Evolutionary conservation across 2,113 vertebrate species (phyloP).

Genomic region (Entosphenus tridentatus): DNA sequence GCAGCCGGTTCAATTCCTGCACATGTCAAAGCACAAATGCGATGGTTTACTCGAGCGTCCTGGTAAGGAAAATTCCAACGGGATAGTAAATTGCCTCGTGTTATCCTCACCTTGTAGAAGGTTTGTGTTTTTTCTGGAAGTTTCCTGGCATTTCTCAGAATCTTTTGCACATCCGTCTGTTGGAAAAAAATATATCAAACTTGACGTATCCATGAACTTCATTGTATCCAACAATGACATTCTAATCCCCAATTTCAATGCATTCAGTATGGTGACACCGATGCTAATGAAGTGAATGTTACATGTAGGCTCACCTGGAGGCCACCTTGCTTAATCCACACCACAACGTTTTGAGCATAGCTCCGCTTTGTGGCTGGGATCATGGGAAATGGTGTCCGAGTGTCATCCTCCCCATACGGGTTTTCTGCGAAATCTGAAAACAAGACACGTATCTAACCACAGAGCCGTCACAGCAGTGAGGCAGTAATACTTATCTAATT

Average conservation of each 20-base stretch:
- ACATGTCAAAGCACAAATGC: no score
- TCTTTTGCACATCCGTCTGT: conserved; percentile 96
- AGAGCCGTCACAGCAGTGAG: no score
- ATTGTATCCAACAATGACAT: no score
- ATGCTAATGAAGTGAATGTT: no score
- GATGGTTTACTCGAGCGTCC: no score
- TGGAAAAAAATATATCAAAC: conserved; percentile 7
- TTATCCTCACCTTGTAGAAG: conserved; percentile 62
- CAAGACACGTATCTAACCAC: not conserved
- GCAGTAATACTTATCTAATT: no score
- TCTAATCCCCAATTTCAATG: not conserved
- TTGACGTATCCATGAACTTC: no score
- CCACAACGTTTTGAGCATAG: conserved; percentile 85
- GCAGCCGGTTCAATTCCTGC: conserved; percentile 81
- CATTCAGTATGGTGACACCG: no score
- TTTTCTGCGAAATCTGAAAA: conserved; percentile 73
- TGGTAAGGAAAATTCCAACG: no score
- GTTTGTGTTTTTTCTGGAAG: conserved; percentile 94
- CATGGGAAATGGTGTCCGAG: conserved; percentile 80
- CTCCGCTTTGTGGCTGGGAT: conserved; percentile 76
- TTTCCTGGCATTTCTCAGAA: conserved; percentile 85
- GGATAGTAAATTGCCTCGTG: no score
- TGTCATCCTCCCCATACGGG: conserved; percentile 91
- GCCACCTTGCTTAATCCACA: conserved; percentile 96
- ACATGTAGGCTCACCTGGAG: conserved; percentile 41